Percentiles rank a stretch among this genome's conserved stretches.
These are phyloP conservation scores for Triops longicaudatus DNA, from an alignment of 1,140 invertebrate genomes.

Conservation along the genomic window DNA sequence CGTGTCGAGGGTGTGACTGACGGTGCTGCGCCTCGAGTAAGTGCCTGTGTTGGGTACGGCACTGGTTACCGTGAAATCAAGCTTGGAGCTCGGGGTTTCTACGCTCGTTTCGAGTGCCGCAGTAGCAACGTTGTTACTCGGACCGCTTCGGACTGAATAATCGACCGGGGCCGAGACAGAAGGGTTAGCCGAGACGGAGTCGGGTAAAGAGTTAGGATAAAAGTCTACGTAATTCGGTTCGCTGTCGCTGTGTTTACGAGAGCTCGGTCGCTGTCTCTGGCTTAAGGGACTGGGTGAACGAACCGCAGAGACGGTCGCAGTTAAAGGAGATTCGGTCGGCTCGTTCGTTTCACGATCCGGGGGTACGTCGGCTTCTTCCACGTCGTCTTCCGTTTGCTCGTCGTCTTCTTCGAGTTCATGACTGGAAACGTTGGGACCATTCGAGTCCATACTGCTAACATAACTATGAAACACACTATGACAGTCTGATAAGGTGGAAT, in stretches of 20 bases:
- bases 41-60: constrained; percentile 33
- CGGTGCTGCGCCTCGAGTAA: constrained; percentile 61
- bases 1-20: constrained; percentile 71
- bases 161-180: not conserved
- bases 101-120: not conserved
- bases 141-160: constrained; percentile 24
- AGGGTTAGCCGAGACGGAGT: not conserved
- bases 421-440: constrained; percentile 26
- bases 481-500: constrained; percentile 46
- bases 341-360: constrained; percentile 31
- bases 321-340: constrained; percentile 32
- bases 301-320: constrained; percentile 30
- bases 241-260: not conserved
- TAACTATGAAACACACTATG: constrained; percentile 29
- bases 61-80: constrained; percentile 28
- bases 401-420: constrained; percentile 31
- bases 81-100: constrained; percentile 12
- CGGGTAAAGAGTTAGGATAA: not conserved
- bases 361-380: constrained; percentile 29
- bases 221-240: not conserved
- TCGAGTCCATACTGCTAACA: constrained; percentile 29
- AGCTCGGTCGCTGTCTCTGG: not conserved
- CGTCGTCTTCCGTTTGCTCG: constrained; percentile 26
- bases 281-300: constrained; percentile 18
- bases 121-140: not conserved